Evolutionary conservation across 2,797 vertebrate species (phyloP).

Genomic region (Argyrosomus regius): DNA sequence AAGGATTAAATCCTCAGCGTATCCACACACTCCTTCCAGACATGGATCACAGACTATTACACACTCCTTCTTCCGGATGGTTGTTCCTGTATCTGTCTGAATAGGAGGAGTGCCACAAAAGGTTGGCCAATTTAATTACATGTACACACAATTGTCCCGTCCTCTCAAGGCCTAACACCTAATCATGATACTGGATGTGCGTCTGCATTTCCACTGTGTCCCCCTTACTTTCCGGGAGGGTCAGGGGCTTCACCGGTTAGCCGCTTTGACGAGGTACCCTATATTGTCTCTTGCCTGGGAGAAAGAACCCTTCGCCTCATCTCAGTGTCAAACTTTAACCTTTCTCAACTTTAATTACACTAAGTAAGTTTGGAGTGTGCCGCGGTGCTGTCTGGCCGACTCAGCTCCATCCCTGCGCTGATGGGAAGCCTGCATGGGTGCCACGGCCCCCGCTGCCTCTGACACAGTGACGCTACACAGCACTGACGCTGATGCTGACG

Average conservation of each 20-base stretch:
- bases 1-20: slow-evolving; percentile 65
- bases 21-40: slow-evolving; percentile 62
- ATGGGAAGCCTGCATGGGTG: slow-evolving; percentile 87
- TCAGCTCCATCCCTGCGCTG: slow-evolving; percentile 81
- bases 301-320: slow-evolving; percentile 80
- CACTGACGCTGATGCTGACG: slow-evolving; percentile 80
- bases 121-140: slow-evolving; percentile 79
- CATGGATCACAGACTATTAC: slow-evolving; percentile 80
- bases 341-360: slow-evolving; percentile 91
- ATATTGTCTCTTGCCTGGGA: slow-evolving; percentile 80
- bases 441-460: slow-evolving; percentile 82
- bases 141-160: slow-evolving; percentile 76
- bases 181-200: slow-evolving; percentile 78
- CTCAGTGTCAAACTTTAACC: slow-evolving; percentile 89
- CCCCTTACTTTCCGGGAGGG: slow-evolving; percentile 78
- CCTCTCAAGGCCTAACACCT: slow-evolving; percentile 73
- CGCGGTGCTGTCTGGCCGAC: slow-evolving; percentile 83
- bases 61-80: slow-evolving; percentile 70
- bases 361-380: slow-evolving; percentile 87
- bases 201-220: slow-evolving; percentile 78
- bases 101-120: slow-evolving; percentile 76
- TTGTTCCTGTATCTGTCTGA: slow-evolving; percentile 66
- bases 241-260: slow-evolving; percentile 76
- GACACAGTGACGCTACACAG: slow-evolving; percentile 82
- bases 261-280: slow-evolving; percentile 84